phyloP scores from a whole-genome alignment of 2,113 vertebrate genomes.

The Rhinoptilus africanus region DNA sequence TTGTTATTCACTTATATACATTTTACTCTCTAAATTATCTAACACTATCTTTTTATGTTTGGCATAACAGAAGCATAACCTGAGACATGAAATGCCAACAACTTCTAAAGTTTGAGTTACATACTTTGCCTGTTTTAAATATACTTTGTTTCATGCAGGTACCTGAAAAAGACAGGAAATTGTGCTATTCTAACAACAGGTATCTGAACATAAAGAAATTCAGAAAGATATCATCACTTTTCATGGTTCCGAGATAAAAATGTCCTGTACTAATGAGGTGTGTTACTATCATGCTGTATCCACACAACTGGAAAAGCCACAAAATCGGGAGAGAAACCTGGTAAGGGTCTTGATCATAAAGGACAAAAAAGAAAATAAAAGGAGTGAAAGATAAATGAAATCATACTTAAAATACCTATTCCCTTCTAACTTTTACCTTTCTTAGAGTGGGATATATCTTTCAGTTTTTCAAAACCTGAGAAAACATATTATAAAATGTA shows the following conservation, averaged over 20 bases:
- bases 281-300: not conserved
- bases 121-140: not conserved
- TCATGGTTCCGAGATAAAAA: not conserved
- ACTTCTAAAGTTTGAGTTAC: not conserved
- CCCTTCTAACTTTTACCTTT: not conserved
- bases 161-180: not conserved
- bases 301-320: not conserved
- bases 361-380: not conserved
- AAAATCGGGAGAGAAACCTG: not conserved
- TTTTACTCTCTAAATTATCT: not conserved
- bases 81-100: not conserved
- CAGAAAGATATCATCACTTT: not conserved
- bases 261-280: not conserved
- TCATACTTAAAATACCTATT: not conserved
- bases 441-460: not conserved
- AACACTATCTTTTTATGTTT: not conserved
- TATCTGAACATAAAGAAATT: not conserved
- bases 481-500: not conserved
- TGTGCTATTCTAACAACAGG: not conserved
- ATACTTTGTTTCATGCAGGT: not conserved
- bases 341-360: not conserved
- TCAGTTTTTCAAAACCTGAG: not conserved
- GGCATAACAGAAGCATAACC: not conserved
- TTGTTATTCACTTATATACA: not conserved
- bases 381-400: not conserved